These are phyloP conservation scores for Apodemus agrarius DNA, from an alignment of 2,797 vertebrate species.

Conservation along the genomic window DNA sequence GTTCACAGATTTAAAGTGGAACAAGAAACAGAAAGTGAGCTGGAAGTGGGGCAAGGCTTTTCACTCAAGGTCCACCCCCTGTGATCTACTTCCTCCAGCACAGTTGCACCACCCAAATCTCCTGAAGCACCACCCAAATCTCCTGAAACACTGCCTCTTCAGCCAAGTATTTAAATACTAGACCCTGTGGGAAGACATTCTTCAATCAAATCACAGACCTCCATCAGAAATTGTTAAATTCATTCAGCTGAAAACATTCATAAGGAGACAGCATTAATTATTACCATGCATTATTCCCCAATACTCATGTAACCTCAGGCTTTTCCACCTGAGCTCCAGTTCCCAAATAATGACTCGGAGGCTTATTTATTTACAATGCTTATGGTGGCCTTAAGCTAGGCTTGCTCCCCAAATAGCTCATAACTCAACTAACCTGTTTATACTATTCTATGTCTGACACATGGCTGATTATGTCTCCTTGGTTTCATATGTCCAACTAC, in stretches of 20 bases:
- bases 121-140: background rate
- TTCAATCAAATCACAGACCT: background rate
- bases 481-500: background rate
- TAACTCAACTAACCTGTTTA: background rate
- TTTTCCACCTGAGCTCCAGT: background rate
- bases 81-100: background rate
- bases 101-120: background rate
- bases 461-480: background rate
- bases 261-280: background rate
- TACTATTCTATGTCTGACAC: background rate
- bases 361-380: background rate
- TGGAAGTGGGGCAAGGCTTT: background rate
- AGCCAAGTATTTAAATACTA: background rate
- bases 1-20: background rate
- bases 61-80: background rate
- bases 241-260: conserved; percentile 11
- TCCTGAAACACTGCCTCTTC: too few species aligned
- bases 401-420: background rate
- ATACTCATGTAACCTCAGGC: background rate
- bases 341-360: background rate
- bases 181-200: background rate
- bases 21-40: background rate
- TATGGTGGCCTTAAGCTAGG: background rate
- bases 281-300: background rate
- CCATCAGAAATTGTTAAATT: background rate